Conservation (phyloP, 2,797 vertebrate species). For the Ceryle rudis region DNA sequence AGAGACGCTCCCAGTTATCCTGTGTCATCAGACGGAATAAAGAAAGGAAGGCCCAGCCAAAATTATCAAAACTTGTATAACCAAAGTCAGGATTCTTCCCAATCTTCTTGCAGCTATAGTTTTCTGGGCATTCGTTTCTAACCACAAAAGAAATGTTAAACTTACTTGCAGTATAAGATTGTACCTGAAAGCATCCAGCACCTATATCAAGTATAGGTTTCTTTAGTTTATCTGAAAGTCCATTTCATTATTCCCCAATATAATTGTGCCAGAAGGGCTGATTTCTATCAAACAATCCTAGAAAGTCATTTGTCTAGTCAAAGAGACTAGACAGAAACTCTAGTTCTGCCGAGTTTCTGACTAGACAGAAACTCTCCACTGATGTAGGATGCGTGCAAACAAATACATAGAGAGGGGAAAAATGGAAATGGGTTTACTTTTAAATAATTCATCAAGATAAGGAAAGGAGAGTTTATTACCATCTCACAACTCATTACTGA, state of each 20-base stretch:
- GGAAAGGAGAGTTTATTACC: not conserved
- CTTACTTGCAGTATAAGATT: not conserved
- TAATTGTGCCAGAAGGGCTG: not conserved
- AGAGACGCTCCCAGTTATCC: slow-evolving; percentile 94
- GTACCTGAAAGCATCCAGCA: not conserved
- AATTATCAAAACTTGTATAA: slow-evolving; percentile 95
- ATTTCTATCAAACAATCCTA: not conserved
- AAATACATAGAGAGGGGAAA: not conserved
- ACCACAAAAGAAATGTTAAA: not conserved
- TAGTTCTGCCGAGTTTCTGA: not conserved
- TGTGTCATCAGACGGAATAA: slow-evolving; percentile 97
- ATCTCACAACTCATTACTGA: not conserved
- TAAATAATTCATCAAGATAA: not conserved
- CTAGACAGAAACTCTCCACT: not conserved
- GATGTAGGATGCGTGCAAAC: not conserved
- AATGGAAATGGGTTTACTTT: not conserved
- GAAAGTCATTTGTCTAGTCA: not conserved
- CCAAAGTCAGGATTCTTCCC: slow-evolving; percentile 89
- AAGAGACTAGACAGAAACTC: not conserved
- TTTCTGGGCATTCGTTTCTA: slow-evolving; percentile 78
- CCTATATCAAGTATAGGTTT: not conserved
- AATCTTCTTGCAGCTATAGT: slow-evolving; percentile 79
- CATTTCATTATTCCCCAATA: not conserved
- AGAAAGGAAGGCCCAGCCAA: slow-evolving; percentile 94
- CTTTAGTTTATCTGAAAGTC: not conserved